Evolutionary conservation across 35 echinoderm and acorn worm species (phyloP), one percentile per base, ranked within the genome.

Genomic region (Ophiothrix spiculata): DNA sequence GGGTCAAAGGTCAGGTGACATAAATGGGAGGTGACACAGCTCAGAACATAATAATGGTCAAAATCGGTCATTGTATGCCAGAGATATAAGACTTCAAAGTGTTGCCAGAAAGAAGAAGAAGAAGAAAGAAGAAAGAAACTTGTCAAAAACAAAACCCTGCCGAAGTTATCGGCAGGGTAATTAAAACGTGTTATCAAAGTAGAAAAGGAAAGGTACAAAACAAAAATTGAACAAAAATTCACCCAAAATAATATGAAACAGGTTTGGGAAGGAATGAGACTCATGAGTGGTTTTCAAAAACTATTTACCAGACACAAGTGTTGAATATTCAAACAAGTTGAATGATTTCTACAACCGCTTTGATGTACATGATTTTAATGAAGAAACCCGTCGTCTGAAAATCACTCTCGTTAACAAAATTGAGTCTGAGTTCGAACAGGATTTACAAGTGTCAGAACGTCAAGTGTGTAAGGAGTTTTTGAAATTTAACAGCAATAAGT

Each of bases 261-360:
- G 33, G 86, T 88, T 31, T 86, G 86, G 78, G 78, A 77, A 54
- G 60, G 88, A 46, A 85, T 91, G 82, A 31, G 45, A 21, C 32
- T 85, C 4, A 91, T 91, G 89, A 87, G 90, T 39, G 75, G 77
- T 0, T 85, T 25, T 21, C 39, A 76, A 16, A 38, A 32, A 35
- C 69, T 35, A 21, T 41, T 76, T 69, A 21, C 74, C 81, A 41
- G 80, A 85, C 33, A 64, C 75, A 29, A 54, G 42, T 37, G n/a
- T 56, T 37, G 80, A 79, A 49, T 91, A 91, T 79, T 81, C 89
- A 36, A 91, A 91, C 77, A 29, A 85, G 40, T 37, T 91, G 31
- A 91, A 86, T 77, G 32, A 80, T 16, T 91, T 91, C 81, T 91
- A 86, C 75, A 87, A 86, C 21, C 75, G 90, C 19, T 91, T 91